phyloP scores from a whole-genome alignment of 2,888 invertebrate genomes.

The Dynastes grantii region DNA sequence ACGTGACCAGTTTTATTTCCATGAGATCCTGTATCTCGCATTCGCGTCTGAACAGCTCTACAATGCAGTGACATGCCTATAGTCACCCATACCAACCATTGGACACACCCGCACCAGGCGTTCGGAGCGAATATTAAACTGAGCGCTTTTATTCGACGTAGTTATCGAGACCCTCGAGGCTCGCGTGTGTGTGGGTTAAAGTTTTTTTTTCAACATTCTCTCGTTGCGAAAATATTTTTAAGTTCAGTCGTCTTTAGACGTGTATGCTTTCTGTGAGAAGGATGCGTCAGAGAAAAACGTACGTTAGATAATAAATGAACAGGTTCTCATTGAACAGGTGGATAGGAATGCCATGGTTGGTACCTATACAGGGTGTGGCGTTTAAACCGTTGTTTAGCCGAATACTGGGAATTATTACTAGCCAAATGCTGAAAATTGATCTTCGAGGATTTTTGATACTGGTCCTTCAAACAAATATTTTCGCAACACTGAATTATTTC shows the following conservation, averaged over 20 bases:
- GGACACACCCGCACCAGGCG: neutral
- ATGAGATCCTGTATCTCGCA: constrained; percentile 64
- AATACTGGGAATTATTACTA: no score
- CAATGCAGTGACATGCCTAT: constrained; percentile 47
- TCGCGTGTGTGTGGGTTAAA: constrained; percentile 60
- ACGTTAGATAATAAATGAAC: constrained; percentile 43
- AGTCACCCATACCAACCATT: constrained; percentile 12
- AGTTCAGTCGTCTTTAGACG: constrained; percentile 42
- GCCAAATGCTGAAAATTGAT: no score
- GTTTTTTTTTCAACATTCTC: constrained; percentile 55
- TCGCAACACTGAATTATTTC: no score
- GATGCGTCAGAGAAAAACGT: constrained; percentile 38
- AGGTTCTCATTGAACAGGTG: constrained; percentile 39
- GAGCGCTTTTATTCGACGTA: constrained; percentile 33
- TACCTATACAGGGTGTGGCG: neutral
- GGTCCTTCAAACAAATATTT: no score
- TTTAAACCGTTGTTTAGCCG: no score
- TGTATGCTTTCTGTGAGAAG: constrained; percentile 2
- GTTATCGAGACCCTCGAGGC: constrained; percentile 47
- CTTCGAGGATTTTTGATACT: no score
- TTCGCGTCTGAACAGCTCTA: constrained; percentile 47
- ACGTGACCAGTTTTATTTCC: constrained; percentile 64
- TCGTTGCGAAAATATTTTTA: constrained; percentile 62
- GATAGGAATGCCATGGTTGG: constrained; percentile 19
- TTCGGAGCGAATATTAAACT: constrained; percentile 9